Evolutionary conservation across 2,888 invertebrate species (phyloP).

Genomic region (Drosophila mimica): DNA sequence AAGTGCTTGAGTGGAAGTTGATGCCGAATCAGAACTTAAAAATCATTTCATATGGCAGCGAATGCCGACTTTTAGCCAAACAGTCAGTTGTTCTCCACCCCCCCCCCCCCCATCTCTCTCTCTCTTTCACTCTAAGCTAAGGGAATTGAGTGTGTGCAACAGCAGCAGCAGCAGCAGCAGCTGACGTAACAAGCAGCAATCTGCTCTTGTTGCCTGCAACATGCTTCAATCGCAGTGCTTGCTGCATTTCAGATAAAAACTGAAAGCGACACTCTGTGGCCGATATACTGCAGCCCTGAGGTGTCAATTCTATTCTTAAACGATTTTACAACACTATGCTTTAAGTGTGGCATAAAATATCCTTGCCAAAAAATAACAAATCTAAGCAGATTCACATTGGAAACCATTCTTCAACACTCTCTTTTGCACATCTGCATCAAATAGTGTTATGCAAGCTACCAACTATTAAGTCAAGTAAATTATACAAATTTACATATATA

Average conservation of each 20-base stretch:
- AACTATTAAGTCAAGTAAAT: no score
- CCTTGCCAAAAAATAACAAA: neutral
- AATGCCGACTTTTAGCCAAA: conserved; percentile 47
- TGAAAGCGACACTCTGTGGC: conserved; percentile 32
- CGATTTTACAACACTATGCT: neutral
- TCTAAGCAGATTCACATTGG: neutral
- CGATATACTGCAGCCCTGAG: neutral
- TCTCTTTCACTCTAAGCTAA: neutral
- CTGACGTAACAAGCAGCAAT: conserved; percentile 36
- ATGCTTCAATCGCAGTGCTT: conserved; percentile 38
- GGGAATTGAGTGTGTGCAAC: neutral
- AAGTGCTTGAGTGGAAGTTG: conserved; percentile 51
- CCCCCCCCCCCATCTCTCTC: neutral
- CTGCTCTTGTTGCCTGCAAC: conserved; percentile 45
- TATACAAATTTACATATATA: neutral
- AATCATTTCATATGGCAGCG: conserved; percentile 75
- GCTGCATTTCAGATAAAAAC: conserved; percentile 35
- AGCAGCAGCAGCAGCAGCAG: conserved; percentile 9
- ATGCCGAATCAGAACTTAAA: conserved; percentile 66
- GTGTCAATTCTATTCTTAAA: neutral
- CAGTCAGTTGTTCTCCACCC: conserved; percentile 40
- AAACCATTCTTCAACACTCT: neutral
- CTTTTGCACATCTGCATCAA: neutral
- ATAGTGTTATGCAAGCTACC: neutral
- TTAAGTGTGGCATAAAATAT: neutral